Base-by-base conservation (phyloP, 2,113 vertebrate species). In the Jacana jacana region DNA sequence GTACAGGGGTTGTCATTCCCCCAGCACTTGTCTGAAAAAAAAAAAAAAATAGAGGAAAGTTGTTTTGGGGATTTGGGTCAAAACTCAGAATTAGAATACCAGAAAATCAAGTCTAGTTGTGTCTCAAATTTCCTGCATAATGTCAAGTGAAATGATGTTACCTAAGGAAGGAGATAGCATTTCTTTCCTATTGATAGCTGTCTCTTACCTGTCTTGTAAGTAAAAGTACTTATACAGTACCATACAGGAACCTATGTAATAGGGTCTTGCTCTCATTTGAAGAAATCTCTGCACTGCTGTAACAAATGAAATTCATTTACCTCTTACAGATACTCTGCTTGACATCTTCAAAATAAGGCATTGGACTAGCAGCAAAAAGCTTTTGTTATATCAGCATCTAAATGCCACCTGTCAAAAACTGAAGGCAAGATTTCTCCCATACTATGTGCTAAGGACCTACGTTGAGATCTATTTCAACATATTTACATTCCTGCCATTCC, bases 401-500 rank as follows among this genome's bases (percentile, higher is more conserved):
- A 92, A 94, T 48, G 55, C 22, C 61, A 88, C 52, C 55, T 60
- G 58, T 73, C 76, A 88, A 88, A 89, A 81, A 55, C 19, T 22
- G 51, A 83, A 63, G 63, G 52, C 76, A 86, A 89, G 90, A 46
- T n/a, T 91, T 88, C 72, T 86, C 42, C 30, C 65, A 51, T 35
- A 18, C 65, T 35, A 71, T 39, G 55, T 64, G 48, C 88, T 78
- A 65, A 66, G 37, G 46, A n/a, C 63, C 79, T 83, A 48, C 28
- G 72, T 66, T 78, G 81, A 81, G 60, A 80, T 55, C 60, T 90
- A 17, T 81, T 94, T 82, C 92, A 90, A 90, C 69, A 83, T 86
- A 63, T 58, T 94, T 91, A 86, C 72, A 90, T 86, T 90, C 71
- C 51, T 92, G 61, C 37, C 80, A 90, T 94, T 89, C 40, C 10